Percentiles rank a stretch among this genome's conserved stretches.
Conservation (phyloP, 2,113 vertebrate genomes). For the Crotalus helleri region DNA sequence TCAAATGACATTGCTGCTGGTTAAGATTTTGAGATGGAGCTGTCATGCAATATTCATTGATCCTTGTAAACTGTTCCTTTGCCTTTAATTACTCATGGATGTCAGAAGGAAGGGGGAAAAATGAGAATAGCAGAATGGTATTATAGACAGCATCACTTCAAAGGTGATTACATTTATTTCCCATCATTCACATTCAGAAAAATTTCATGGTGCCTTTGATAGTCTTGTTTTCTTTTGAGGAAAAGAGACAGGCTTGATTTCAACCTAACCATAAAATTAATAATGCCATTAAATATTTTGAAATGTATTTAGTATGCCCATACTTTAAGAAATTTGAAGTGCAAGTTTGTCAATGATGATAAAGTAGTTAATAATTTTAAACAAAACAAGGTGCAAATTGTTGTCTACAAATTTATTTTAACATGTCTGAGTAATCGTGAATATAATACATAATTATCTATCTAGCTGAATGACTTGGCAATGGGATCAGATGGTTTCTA, state of each 20-base stretch:
- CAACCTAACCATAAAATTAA: slow-evolving; percentile 63
- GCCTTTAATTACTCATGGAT: slow-evolving; percentile 67
- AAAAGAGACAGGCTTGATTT: slow-evolving; percentile 61
- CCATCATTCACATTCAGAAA: slow-evolving; percentile 76
- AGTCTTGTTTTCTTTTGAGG: slow-evolving; percentile 73
- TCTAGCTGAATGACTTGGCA: slow-evolving; percentile 9
- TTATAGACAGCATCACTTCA: slow-evolving; percentile 72
- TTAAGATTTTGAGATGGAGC: slow-evolving; percentile 55
- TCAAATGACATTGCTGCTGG: slow-evolving; percentile 49
- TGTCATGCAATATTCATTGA: slow-evolving; percentile 69
- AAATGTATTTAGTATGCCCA: slow-evolving; percentile 53
- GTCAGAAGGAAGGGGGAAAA: slow-evolving; percentile 66
- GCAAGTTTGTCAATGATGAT: slow-evolving; percentile 54
- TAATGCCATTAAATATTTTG: slow-evolving; percentile 63
- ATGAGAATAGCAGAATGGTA: slow-evolving; percentile 63
- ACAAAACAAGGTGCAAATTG: slow-evolving; percentile 54
- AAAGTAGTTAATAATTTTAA: slow-evolving; percentile 53
- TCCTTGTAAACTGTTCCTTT: slow-evolving; percentile 68
- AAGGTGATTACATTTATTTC: slow-evolving; percentile 75
- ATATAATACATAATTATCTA: slow-evolving; percentile 14
- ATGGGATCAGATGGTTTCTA: slow-evolving; percentile 42
- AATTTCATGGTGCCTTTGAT: slow-evolving; percentile 67
- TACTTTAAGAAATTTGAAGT: slow-evolving; percentile 57
- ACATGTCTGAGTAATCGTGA: not conserved
- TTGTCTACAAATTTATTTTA: slow-evolving; percentile 30